phyloP scores from a whole-genome alignment of 1,140 invertebrate species.

The Gryon sp. region DNA sequence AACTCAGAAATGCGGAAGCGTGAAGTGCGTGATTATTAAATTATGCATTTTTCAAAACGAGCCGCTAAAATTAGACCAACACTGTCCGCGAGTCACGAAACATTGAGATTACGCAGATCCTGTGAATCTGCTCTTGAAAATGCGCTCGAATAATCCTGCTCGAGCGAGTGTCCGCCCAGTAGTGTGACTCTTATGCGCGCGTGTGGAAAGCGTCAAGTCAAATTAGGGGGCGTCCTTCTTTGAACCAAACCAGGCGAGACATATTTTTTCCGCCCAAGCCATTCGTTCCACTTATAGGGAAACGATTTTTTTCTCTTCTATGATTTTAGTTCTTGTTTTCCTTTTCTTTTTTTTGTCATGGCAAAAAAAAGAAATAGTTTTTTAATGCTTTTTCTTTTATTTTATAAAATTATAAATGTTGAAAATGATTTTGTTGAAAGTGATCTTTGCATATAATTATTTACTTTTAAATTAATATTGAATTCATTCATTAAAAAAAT shows the following conservation, averaged over 20 bases:
- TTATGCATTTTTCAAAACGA: background rate
- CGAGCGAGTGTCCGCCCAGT: slow-evolving; percentile 19
- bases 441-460: no score
- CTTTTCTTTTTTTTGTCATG: background rate
- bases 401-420: no score
- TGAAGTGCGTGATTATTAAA: background rate
- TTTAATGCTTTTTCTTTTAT: no score
- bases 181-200: slow-evolving; percentile 20
- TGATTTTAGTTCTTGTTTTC: no score
- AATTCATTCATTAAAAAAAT: no score
- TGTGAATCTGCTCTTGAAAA: background rate
- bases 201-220: slow-evolving; percentile 62
- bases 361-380: background rate
- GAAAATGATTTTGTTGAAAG: no score
- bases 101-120: slow-evolving; percentile 19
- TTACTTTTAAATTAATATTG: no score
- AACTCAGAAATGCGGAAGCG: slow-evolving; percentile 19
- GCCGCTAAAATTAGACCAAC: slow-evolving; percentile 9
- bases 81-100: slow-evolving; percentile 6
- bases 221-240: slow-evolving; percentile 53
- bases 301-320: background rate
- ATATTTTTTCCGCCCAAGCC: background rate
- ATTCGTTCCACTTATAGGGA: background rate
- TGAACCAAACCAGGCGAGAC: slow-evolving; percentile 28
- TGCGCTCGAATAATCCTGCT: background rate